Base-by-base conservation (phyloP, 2,797 vertebrate species). In the Lithobates sylvaticus region DNA sequence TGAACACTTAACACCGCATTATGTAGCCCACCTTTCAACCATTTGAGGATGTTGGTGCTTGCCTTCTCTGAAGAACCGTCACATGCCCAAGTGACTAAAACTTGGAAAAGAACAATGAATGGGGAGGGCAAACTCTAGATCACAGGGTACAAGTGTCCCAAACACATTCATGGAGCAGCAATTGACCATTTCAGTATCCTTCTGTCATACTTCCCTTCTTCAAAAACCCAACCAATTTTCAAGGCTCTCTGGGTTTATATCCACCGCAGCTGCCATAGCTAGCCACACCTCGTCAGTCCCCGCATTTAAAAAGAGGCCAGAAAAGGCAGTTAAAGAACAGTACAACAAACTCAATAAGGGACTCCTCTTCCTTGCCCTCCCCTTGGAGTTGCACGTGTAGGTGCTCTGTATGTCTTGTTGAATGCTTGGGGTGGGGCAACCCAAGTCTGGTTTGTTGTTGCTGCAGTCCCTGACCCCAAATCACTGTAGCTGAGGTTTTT, bases 281-380 rank as follows among this genome's bases (percentile, higher is more conserved):
- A 44, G 42, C 81, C 88, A 90, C 86, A 86, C 84, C 90, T 89
- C 54, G 77, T 89, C 93, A 88, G 94, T 88, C 91, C 91, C 93
- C 91, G 89, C 89, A 85, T 90, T 87, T 89, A 87, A 3, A 39
- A 32, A 89, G 88, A 16, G 36, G 84, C 86, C 86, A 86, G 87
- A 47, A 90, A 87, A 86, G 81, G 85, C 80, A 88, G 77, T 21
- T 86, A 86, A 44, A 93, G 81, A 90, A 78, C 86, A 91, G 87
- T 90, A 80, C 90, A 88, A 92, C 73, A 26, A 29, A 87, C 88
- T 93, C 94, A 96, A 90, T 94, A 95, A 88, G 95, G 94, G 89
- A 93, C 91, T 88, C 94, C 94, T 93, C 93, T 91, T 54, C 95
- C 95, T 87, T 93, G 89, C 72, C 94, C 93, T 29, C 94, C 94